Evolutionary conservation across 1,140 invertebrate genomes (phyloP).

Genomic region (Drosophila sp.): DNA sequence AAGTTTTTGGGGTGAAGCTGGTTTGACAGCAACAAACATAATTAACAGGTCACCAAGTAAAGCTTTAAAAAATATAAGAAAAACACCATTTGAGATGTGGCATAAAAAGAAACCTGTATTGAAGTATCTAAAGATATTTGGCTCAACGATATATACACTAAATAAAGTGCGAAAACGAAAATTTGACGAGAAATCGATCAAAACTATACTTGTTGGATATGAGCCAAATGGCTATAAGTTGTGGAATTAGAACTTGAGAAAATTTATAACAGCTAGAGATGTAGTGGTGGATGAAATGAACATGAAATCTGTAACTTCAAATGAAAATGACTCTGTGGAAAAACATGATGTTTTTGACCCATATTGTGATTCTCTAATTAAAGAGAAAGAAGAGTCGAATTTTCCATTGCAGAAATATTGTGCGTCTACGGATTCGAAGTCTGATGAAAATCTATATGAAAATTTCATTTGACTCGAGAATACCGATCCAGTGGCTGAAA

Average conservation of each 20-base stretch:
- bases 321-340: neutral
- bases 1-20: conserved; percentile 75
- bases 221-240: neutral
- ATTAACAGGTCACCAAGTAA: conserved; percentile 85
- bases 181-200: too few relatives aligned
- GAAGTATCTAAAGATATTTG: conserved; percentile 72
- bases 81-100: conserved; percentile 43
- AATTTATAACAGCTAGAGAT: too few relatives aligned
- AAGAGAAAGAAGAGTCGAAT: too few relatives aligned
- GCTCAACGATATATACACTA: conserved; percentile 84
- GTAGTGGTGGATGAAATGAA: too few relatives aligned
- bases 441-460: conserved; percentile 27
- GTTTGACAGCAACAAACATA: conserved; percentile 80
- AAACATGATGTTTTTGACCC: neutral
- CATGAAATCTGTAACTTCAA: too few relatives aligned
- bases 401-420: too few relatives aligned
- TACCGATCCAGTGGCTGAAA: conserved; percentile 28
- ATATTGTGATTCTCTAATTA: neutral
- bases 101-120: conserved; percentile 40
- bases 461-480: conserved; percentile 25
- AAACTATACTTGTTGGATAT: too few relatives aligned
- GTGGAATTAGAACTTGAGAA: too few relatives aligned
- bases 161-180: too few relatives aligned
- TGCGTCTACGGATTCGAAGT: neutral
- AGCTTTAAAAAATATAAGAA: conserved; percentile 74